Evolutionary conservation across 2,888 invertebrate species (phyloP), one percentile per base, ranked within the genome.

Genomic region (Cybosia mesomella): DNA sequence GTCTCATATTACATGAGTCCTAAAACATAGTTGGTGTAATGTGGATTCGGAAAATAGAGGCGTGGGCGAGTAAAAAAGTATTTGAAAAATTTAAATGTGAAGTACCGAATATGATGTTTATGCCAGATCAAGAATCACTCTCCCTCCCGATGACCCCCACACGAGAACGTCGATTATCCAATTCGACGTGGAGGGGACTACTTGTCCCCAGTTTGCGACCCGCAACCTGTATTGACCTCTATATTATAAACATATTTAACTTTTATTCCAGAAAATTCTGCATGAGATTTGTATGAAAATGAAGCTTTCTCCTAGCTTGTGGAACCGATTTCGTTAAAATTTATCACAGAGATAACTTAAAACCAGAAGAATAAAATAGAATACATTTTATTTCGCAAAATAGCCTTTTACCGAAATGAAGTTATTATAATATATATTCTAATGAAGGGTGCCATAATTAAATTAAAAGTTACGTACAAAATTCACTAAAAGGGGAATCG

Each of bases 181-280:
- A 80, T 80, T 80, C 67, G 58, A 54, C 58, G 63, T 39, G 34
- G 74, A 73, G 79, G 80, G 80, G 80, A 78, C 70, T 66, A 72
- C 68, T 59, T 49, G 66, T 58, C 53, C 64, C 60, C 70, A 72
- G 79, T 80, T 80, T 80, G 79, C 72, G 76, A 76, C 80, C 71
- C 64, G 73, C 73, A 75, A 76, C 74, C 78, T 64, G 59, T 68
- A 66, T 66, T 76, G 63, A 76, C 74, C 70, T 71, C 76, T 74
- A 80, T 77, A 70, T 74, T 69, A 65, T 62, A 64, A 75, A 61
- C 21, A 72, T 70, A 67, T 68, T 71, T 72, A 72, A 66, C 70
- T 60, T 34, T 76, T 73, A 74, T 80, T 69, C 73, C 22, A 58
- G 32, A 67, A 63, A 58, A 34, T 64, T 76, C 72, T 53, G 9